Percentiles rank a stretch among this genome's conserved stretches.
These are phyloP conservation scores for Chorisops tibialis DNA, from an alignment of 2,888 invertebrate genomes.

Conservation along the genomic window DNA sequence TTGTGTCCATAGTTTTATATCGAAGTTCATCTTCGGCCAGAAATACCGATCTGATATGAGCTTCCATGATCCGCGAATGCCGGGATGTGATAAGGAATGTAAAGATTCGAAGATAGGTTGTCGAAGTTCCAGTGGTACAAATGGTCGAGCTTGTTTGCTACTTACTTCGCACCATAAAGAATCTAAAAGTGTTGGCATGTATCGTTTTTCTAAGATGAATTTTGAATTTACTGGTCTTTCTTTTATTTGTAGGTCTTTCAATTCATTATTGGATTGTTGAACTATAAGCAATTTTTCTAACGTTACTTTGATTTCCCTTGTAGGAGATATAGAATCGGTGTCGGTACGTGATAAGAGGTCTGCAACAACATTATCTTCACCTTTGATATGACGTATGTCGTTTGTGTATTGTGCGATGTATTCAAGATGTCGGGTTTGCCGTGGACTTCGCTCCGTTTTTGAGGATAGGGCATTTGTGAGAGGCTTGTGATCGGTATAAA, in stretches of 20 bases:
- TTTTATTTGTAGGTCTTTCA: not conserved
- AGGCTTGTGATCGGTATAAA: conserved; percentile 37
- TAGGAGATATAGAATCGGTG: too few species aligned
- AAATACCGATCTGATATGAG: conserved; percentile 2
- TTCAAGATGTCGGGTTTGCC: conserved; percentile 30
- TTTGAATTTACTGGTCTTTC: too few species aligned
- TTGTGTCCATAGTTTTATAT: conserved; percentile 4
- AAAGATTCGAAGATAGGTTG: not conserved
- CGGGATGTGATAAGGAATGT: conserved; percentile 9
- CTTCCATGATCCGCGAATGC: not conserved
- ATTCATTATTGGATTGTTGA: not conserved
- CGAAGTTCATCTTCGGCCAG: conserved; percentile 10
- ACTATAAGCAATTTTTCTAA: not conserved
- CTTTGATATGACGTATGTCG: not conserved
- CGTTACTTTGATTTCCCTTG: too few species aligned
- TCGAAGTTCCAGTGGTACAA: conserved; percentile 1
- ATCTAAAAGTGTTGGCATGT: not conserved
- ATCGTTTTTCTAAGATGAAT: not conserved
- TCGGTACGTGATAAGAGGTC: not conserved
- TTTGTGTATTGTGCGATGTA: not conserved
- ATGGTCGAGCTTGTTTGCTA: conserved; percentile 8
- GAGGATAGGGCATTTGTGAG: conserved; percentile 38
- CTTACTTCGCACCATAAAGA: not conserved
- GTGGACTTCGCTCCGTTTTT: not conserved
- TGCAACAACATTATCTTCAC: not conserved